Evolutionary conservation across 2,113 vertebrate genomes (phyloP).

Genomic region (Prunella fulvescens): DNA sequence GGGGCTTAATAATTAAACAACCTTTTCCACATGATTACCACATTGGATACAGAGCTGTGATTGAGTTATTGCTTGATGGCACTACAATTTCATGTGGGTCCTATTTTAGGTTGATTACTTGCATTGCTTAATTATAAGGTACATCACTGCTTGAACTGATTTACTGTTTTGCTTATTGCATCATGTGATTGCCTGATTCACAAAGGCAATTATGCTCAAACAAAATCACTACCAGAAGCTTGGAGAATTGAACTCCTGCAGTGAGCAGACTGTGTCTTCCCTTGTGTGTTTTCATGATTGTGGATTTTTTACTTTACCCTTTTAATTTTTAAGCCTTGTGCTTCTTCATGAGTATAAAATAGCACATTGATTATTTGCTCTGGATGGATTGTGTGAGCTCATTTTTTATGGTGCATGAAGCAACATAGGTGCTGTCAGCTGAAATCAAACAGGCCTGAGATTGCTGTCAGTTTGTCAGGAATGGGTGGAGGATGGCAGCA

Average conservation of each 20-base stretch:
- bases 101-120: constrained; percentile 22
- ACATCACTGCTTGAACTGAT: background rate
- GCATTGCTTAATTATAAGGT: constrained; percentile 46
- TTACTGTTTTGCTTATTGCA: constrained; percentile 31
- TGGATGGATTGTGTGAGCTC: background rate
- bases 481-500: background rate
- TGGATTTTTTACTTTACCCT: background rate
- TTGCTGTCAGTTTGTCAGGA: background rate
- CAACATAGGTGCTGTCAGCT: background rate
- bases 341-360: background rate
- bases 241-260: background rate
- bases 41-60: background rate
- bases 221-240: background rate
- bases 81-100: background rate
- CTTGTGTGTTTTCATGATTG: background rate
- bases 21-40: background rate
- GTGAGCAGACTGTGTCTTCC: background rate
- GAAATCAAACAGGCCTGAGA: background rate
- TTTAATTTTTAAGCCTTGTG: background rate
- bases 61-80: constrained; percentile 13
- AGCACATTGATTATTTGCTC: background rate
- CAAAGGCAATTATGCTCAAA: background rate
- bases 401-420: background rate
- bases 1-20: background rate
- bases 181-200: constrained; percentile 17